Conservation (phyloP, 2,113 vertebrate species). For the Steatornis caripensis region DNA sequence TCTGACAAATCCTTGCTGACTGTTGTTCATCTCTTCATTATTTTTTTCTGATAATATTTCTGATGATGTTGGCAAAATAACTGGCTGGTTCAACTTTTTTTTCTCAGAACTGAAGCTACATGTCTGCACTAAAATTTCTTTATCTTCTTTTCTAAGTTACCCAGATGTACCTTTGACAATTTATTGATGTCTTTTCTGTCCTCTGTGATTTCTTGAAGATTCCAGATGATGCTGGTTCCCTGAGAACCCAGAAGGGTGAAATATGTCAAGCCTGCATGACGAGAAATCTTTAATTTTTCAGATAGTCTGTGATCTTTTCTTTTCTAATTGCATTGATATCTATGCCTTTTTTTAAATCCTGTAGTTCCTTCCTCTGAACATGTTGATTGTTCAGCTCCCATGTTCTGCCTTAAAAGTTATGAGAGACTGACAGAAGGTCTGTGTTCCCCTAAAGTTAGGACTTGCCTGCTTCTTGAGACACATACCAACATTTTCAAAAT, state of each 20-base stretch:
- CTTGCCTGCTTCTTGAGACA: not conserved
- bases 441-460: not conserved
- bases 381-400: fast-evolving
- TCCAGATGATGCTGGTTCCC: not conserved
- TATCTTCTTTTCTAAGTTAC: not conserved
- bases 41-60: not conserved
- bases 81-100: not conserved
- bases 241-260: not conserved
- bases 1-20: not conserved
- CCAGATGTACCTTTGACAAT: not conserved
- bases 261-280: not conserved
- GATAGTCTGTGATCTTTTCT: not conserved
- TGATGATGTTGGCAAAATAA: not conserved
- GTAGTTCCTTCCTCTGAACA: not conserved
- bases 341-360: not conserved
- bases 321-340: not conserved
- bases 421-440: not conserved
- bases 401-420: not conserved
- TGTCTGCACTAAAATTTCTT: not conserved
- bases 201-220: not conserved
- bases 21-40: not conserved
- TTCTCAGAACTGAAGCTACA: not conserved
- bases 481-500: not conserved
- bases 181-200: fast-evolving
- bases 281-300: not conserved